A percentile compares a stretch with the other conserved stretches of the same genome.
Conservation (phyloP, 2,113 vertebrate species). For the Benitochromis conjunctus region DNA sequence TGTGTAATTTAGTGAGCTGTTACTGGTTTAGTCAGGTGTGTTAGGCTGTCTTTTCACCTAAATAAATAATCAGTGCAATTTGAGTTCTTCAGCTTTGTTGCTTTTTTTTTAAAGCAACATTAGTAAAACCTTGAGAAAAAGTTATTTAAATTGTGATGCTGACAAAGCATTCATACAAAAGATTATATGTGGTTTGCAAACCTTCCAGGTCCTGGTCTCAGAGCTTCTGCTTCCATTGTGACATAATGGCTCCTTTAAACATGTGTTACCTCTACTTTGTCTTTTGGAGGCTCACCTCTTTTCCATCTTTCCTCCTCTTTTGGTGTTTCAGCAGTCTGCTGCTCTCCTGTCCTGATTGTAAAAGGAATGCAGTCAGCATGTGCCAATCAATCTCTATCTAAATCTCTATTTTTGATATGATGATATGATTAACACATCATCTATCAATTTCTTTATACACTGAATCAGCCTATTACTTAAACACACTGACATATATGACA, state of each 20-base stretch:
- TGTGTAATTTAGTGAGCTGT: neutral
- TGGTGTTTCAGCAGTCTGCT: neutral
- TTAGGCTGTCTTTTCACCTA: neutral
- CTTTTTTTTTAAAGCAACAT: neutral
- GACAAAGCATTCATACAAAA: neutral
- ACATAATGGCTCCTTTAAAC: neutral
- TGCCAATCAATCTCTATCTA: neutral
- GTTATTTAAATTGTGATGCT: neutral
- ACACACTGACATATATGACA: neutral
- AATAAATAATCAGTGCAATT: neutral
- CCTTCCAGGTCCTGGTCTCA: neutral
- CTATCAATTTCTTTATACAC: neutral
- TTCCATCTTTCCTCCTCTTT: neutral
- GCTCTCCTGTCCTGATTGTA: neutral
- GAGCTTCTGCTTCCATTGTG: neutral
- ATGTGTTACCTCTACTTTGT: neutral
- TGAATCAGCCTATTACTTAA: neutral
- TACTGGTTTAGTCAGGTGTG: neutral
- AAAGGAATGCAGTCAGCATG: neutral
- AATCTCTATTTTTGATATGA: neutral
- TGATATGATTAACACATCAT: neutral
- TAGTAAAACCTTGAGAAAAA: neutral
- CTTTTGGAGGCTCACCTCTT: neutral
- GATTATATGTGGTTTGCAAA: neutral
- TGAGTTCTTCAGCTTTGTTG: neutral